A percentile compares a stretch with the other conserved stretches of the same genome.
Evolutionary conservation across 2,113 vertebrate species (phyloP).

Genomic region (Mesoclemmys tuberculata): DNA sequence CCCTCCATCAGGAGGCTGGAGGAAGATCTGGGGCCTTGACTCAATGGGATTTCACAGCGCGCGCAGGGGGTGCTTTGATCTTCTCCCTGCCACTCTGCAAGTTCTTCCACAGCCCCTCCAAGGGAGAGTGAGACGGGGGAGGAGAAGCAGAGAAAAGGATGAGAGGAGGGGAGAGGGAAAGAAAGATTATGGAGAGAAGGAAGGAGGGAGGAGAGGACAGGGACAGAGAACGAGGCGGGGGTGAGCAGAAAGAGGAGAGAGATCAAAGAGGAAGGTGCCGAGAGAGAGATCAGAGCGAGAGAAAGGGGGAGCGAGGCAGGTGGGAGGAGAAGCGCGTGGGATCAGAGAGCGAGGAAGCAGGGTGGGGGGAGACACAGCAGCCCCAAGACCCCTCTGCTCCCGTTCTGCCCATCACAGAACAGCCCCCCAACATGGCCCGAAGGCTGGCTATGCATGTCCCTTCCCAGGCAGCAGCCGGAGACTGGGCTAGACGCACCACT

Average conservation of each 20-base stretch:
- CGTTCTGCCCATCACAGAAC: neutral
- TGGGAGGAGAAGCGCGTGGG: neutral
- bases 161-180: neutral
- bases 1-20: neutral
- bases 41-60: neutral
- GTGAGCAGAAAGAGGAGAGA: neutral
- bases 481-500: neutral
- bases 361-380: neutral
- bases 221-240: neutral
- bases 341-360: neutral
- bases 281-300: constrained; percentile 19
- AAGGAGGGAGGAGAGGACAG: neutral
- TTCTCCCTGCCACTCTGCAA: neutral
- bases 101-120: neutral
- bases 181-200: neutral
- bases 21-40: neutral
- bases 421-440: neutral
- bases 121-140: neutral
- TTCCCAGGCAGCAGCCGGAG: neutral
- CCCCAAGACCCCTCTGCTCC: neutral
- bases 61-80: neutral
- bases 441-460: neutral
- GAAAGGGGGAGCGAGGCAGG: neutral
- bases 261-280: constrained; percentile 33
- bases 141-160: neutral